These are phyloP conservation scores for Recurvirostra avosetta DNA, from an alignment of 2,113 vertebrate species.

Conservation along the genomic window DNA sequence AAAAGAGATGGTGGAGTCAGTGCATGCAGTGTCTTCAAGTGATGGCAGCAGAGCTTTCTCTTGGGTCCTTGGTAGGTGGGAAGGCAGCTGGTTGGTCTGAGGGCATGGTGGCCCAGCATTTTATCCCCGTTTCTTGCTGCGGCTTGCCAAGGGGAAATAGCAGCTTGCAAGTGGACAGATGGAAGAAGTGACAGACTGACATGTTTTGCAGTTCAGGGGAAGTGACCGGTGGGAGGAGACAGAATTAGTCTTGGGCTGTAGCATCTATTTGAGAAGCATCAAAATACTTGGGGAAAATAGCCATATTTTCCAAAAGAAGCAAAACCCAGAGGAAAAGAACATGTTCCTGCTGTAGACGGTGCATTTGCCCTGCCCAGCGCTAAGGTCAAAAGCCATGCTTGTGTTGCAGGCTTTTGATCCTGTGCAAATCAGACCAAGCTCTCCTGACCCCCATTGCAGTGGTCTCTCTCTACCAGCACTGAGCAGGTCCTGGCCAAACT, in stretches of 20 bases:
- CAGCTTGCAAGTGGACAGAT: neutral
- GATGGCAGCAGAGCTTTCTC: neutral
- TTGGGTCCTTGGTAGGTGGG: neutral
- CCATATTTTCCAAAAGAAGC: neutral
- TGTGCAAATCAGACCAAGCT: neutral
- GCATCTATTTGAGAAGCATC: neutral
- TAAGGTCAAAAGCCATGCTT: neutral
- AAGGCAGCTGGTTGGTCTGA: neutral
- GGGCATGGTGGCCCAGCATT: neutral
- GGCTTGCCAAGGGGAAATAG: neutral
- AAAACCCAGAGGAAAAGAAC: neutral
- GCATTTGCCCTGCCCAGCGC: neutral
- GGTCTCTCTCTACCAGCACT: neutral
- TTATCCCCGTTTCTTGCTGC: neutral
- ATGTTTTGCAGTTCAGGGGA: neutral
- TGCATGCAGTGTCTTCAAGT: neutral
- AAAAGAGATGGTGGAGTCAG: neutral
- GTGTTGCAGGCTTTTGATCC: neutral
- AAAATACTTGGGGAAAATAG: neutral
- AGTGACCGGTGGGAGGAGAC: neutral
- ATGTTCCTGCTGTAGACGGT: neutral
- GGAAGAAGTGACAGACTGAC: neutral
- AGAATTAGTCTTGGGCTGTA: neutral
- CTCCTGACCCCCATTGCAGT: neutral
- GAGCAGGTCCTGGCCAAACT: neutral